Evolutionary conservation across 2,888 invertebrate species (phyloP).

Genomic region (Sarcophaga subvicina): DNA sequence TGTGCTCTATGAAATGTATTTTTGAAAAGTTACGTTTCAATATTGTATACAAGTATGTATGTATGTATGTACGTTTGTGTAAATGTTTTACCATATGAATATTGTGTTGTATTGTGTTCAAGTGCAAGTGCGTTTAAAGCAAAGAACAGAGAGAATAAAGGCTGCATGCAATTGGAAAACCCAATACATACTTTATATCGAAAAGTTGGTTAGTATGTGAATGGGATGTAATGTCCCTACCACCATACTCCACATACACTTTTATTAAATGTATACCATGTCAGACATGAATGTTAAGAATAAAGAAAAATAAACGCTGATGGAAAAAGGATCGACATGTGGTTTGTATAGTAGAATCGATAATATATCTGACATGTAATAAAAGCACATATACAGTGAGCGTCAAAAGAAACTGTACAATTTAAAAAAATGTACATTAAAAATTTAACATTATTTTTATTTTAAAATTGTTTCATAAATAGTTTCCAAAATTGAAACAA

Average conservation of each 20-base stretch:
- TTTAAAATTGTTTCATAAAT: too few species aligned
- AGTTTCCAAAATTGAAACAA: too few species aligned
- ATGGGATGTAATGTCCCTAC: too few species aligned
- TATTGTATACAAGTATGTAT: too few species aligned
- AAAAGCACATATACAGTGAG: background rate
- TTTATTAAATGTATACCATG: background rate
- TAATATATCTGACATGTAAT: conserved; percentile 31
- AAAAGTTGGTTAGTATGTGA: background rate
- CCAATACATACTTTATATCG: background rate
- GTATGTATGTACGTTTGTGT: background rate
- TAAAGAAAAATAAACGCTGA: background rate
- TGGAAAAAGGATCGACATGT: background rate
- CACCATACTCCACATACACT: background rate
- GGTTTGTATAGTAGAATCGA: conserved; percentile 24
- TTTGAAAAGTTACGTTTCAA: too few species aligned
- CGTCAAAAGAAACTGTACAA: too few species aligned
- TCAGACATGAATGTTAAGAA: background rate
- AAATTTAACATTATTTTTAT: too few species aligned
- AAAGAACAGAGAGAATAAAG: background rate
- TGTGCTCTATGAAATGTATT: too few species aligned
- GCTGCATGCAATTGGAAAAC: conserved; percentile 13
- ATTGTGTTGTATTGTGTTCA: conserved; percentile 21
- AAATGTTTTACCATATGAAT: background rate
- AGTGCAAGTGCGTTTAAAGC: conserved; percentile 39
- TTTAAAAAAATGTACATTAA: too few species aligned